Percentiles rank a stretch among this genome's conserved stretches.
Evolutionary conservation across 2,888 invertebrate genomes (phyloP).

Genomic region (Stenodera caucasica): DNA sequence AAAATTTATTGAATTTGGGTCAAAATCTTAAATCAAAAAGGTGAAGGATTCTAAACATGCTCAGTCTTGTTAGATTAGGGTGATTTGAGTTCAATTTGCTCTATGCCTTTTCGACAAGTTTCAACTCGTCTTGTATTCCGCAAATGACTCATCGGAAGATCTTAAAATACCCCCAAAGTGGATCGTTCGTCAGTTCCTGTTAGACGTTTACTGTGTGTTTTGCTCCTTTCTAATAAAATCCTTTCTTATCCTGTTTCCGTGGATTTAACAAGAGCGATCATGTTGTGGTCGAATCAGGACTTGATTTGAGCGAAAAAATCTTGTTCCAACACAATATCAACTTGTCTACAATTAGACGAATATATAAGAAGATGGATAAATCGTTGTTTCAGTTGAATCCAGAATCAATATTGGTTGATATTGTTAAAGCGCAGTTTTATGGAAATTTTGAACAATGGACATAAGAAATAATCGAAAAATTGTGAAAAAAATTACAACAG

Average conservation of each 20-base stretch:
- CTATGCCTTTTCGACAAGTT: neutral
- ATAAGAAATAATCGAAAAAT: neutral
- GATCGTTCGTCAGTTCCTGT: neutral
- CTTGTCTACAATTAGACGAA: neutral
- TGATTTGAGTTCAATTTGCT: neutral
- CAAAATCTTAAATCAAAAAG: neutral
- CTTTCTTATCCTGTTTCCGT: neutral
- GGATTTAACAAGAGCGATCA: neutral
- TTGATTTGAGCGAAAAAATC: neutral
- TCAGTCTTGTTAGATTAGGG: neutral
- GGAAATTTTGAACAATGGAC: neutral
- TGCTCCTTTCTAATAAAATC: neutral
- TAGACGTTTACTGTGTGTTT: neutral
- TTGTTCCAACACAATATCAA: neutral
- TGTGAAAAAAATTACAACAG: constrained; percentile 12
- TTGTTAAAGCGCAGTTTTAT: neutral
- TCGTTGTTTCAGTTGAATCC: neutral
- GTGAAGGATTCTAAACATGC: neutral
- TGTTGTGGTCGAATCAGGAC: neutral
- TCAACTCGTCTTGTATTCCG: neutral
- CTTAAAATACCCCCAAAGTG: too few species aligned
- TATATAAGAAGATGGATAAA: neutral
- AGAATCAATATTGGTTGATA: neutral
- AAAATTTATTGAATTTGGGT: neutral
- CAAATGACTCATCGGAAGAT: constrained; percentile 2